These are phyloP conservation scores for Eucera pruinosa DNA, from an alignment of 2,888 invertebrate genomes.

Conservation along the genomic window DNA sequence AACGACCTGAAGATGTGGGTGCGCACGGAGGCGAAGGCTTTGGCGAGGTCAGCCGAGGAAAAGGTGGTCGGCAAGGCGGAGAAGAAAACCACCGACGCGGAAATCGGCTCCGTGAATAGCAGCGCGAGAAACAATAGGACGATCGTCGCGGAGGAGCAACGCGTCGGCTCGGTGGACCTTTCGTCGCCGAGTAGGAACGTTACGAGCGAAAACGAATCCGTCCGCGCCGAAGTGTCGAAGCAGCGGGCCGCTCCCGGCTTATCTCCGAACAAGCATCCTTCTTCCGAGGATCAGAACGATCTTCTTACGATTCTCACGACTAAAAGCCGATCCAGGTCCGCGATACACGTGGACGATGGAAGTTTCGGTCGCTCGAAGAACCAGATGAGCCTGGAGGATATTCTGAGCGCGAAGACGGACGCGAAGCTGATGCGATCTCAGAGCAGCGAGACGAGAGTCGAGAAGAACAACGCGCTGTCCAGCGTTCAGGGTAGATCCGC, in stretches of 20 bases:
- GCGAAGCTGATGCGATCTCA: constrained; percentile 60
- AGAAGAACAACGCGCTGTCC: constrained; percentile 33
- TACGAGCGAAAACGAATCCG: constrained; percentile 31
- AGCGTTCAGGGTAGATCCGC: constrained; percentile 11
- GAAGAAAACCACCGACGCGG: constrained; percentile 6
- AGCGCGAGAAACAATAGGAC: constrained; percentile 16
- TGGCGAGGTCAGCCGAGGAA: constrained; percentile 57
- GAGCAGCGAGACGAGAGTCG: constrained; percentile 47
- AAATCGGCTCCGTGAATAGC: not conserved
- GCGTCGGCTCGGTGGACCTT: constrained; percentile 21
- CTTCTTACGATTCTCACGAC: constrained; percentile 79
- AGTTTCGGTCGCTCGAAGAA: constrained; percentile 75
- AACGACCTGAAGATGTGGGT: constrained; percentile 80
- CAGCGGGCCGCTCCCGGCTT: constrained; percentile 28
- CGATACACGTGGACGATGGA: constrained; percentile 78
- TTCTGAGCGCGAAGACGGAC: constrained; percentile 73
- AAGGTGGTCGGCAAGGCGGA: constrained; percentile 44
- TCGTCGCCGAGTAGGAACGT: constrained; percentile 25
- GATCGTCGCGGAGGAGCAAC: constrained; percentile 39
- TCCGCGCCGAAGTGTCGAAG: constrained; percentile 28
- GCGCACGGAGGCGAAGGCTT: constrained; percentile 74
- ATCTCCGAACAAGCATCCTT: constrained; percentile 58
- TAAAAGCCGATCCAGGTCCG: constrained; percentile 78
- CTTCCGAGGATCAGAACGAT: constrained; percentile 71
- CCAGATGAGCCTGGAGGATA: constrained; percentile 81